Conservation (phyloP, 2,888 invertebrate species). For the Callyntrura sp. region DNA sequence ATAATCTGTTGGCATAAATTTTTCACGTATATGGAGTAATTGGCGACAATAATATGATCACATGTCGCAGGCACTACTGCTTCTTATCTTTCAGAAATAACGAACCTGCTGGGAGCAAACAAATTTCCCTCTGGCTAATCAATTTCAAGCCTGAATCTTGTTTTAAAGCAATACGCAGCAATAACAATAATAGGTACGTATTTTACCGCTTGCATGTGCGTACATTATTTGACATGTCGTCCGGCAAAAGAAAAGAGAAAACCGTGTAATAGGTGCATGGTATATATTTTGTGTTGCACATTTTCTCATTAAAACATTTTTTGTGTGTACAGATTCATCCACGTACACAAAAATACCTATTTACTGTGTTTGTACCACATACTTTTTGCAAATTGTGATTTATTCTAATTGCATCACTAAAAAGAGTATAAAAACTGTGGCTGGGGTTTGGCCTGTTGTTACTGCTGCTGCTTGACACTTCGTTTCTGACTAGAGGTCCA, state of each 20-base stretch:
- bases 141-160: slow-evolving; percentile 11
- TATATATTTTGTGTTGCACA: neutral
- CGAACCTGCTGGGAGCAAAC: slow-evolving; percentile 33
- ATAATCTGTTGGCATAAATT: neutral
- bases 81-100: slow-evolving; percentile 8
- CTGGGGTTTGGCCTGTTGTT: slow-evolving; percentile 16
- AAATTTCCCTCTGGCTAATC: slow-evolving; percentile 50
- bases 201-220: neutral
- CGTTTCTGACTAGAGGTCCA: neutral
- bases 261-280: neutral
- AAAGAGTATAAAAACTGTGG: slow-evolving; percentile 31
- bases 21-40: neutral
- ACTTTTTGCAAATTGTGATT: slow-evolving; percentile 67
- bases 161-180: slow-evolving; percentile 3
- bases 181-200: neutral
- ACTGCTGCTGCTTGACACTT: slow-evolving; percentile 10
- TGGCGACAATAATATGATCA: neutral
- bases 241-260: slow-evolving; percentile 24
- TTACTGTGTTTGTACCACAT: neutral
- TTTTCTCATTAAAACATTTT: slow-evolving; percentile 22
- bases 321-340: neutral
- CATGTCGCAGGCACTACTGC: neutral
- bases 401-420: slow-evolving; percentile 46
- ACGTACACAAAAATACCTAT: neutral
- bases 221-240: neutral